Evolutionary conservation across 2,797 vertebrate species (phyloP).

Genomic region (Onychomys leucogaster): DNA sequence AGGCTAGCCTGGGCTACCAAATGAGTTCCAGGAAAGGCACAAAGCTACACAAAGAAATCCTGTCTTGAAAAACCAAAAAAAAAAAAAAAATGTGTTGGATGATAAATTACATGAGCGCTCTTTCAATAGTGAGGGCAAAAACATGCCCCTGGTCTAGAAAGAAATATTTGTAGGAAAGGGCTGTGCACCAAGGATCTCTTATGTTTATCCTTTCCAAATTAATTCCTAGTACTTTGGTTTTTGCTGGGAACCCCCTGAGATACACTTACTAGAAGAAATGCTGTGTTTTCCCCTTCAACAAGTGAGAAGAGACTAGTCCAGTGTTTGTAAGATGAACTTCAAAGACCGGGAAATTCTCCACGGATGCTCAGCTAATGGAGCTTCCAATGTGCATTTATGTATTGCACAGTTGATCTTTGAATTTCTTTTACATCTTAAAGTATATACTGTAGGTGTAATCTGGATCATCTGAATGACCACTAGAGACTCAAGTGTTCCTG

Average conservation of each 20-base stretch:
- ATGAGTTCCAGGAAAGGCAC: too few relatives aligned
- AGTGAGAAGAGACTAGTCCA: neutral
- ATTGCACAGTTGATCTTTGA: constrained; percentile 15
- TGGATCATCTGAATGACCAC: neutral
- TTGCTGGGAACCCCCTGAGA: constrained; percentile 8
- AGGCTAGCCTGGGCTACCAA: too few relatives aligned
- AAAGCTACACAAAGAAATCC: too few relatives aligned
- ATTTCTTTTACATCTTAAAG: neutral
- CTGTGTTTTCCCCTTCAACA: neutral
- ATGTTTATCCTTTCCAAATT: neutral
- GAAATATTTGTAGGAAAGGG: neutral
- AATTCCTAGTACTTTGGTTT: neutral
- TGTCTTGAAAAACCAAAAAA: too few relatives aligned
- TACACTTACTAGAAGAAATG: neutral
- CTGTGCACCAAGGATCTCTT: neutral
- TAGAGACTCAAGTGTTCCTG: neutral
- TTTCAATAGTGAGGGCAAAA: neutral
- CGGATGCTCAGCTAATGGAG: neutral
- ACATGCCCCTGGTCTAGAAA: neutral
- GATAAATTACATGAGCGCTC: neutral
- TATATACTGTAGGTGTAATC: neutral
- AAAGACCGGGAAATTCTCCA: neutral
- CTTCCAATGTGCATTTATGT: neutral
- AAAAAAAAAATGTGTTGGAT: constrained; percentile 23
- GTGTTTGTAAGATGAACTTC: neutral